Base-by-base conservation (phyloP, 2,888 invertebrate genomes). In the Leptura quadrifasciata region DNA sequence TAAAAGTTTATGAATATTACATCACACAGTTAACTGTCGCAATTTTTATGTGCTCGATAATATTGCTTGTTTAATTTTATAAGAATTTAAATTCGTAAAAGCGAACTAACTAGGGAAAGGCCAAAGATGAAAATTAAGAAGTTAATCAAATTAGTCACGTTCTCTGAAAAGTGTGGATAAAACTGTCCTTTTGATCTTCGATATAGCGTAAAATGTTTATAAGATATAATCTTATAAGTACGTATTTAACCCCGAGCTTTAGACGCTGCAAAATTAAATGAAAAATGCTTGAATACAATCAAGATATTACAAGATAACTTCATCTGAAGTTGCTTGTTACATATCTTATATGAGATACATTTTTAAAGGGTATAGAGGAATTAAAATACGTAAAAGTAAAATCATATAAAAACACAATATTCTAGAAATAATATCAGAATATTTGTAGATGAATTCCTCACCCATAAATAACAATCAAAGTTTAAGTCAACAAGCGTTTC, bases 21-120 rank as follows among this genome's bases (percentile, higher is more conserved):
- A n/a, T n/a, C n/a, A n/a, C n/a, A n/a, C n/a, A n/a, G n/a, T n/a
- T n/a, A n/a, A n/a, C n/a, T n/a, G n/a, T n/a, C n/a, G n/a, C n/a
- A n/a, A n/a, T n/a, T n/a, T 31, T 31, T 31, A 31, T 6, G 0
- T 31, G 0, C 39, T 10, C 12, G 39, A 39, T 15, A 2, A 39
- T 39, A 39, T 39, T 39, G 8, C 12, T 12, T 15, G 10, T 3
- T 39, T 39, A 63, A 18, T 63, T 63, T 17, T 35, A 31, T 63
- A 63, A 63, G 18, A 63, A 31, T 18, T 9, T 31, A 63, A 35
- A 35, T 63, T 35, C 35, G 35, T 63, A 63, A 63, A 63, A 35
- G 39, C 15, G 20, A 31, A n/a, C 61, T 63, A 63, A 63, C 35
- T 5, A 5, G 35, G 21, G 17, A 39, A 39, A 15, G 63, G 12